Evolutionary conservation across 2,113 vertebrate species (phyloP).

Genomic region (Dryoscopus gambensis): DNA sequence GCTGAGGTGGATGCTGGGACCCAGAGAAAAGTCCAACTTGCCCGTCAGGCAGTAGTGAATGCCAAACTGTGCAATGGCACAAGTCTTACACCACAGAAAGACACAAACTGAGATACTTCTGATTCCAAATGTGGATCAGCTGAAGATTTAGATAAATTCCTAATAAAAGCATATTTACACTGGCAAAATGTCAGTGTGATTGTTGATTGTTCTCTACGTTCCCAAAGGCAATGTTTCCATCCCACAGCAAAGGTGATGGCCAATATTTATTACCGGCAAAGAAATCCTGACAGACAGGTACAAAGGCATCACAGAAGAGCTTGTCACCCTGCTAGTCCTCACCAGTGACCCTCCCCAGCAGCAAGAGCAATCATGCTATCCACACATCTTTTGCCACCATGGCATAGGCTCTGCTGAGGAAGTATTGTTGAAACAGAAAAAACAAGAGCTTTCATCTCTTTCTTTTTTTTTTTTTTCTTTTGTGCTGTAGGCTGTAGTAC

Average conservation of each 20-base stretch:
- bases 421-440: background rate
- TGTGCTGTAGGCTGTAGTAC: background rate
- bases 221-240: background rate
- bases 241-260: background rate
- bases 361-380: background rate
- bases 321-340: background rate
- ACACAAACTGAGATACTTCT: background rate
- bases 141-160: background rate
- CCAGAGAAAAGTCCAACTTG: background rate
- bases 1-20: background rate
- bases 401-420: background rate
- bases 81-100: background rate
- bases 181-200: background rate
- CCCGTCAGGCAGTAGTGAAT: background rate
- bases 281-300: background rate
- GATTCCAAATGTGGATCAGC: background rate
- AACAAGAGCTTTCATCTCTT: background rate
- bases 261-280: background rate
- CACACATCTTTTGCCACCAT: background rate
- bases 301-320: background rate
- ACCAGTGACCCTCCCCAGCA: background rate
- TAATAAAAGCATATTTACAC: background rate
- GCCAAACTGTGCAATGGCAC: background rate
- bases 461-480: background rate
- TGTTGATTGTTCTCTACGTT: background rate